Conservation (phyloP, 2,888 invertebrate genomes). For the Omphaloscelis lunosa region DNA sequence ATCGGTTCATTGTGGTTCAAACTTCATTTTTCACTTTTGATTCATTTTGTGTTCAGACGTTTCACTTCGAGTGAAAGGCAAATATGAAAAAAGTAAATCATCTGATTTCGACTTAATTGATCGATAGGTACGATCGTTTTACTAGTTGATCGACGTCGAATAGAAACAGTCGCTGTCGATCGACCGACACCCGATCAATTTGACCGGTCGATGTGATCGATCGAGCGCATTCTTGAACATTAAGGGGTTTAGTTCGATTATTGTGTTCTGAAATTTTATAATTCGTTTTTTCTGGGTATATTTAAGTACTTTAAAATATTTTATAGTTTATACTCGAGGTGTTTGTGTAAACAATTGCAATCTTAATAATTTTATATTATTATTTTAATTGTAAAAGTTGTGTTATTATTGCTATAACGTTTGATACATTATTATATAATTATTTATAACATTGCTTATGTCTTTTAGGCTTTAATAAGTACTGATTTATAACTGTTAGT, state of each 20-base stretch:
- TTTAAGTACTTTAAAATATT: not conserved
- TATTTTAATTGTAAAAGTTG: slow-evolving; percentile 7
- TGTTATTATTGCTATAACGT: slow-evolving; percentile 34
- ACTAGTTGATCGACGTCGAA: not conserved
- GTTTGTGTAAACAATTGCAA: not conserved
- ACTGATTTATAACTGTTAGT: slow-evolving; percentile 24
- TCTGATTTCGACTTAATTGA: not conserved
- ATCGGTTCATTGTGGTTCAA: no score
- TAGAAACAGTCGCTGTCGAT: not conserved
- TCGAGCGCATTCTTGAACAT: not conserved
- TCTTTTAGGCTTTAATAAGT: slow-evolving; percentile 18
- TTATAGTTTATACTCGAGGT: not conserved
- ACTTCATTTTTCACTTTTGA: not conserved
- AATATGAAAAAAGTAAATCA: not conserved
- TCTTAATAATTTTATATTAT: slow-evolving; percentile 6
- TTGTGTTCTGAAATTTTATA: slow-evolving; percentile 3
- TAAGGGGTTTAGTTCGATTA: not conserved
- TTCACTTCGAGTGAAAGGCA: not conserved
- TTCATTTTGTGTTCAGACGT: not conserved
- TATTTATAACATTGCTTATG: slow-evolving; percentile 36
- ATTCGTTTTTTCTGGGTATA: not conserved
- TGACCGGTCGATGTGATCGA: not conserved
- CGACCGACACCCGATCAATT: not conserved
- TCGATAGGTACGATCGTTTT: not conserved
- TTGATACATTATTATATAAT: slow-evolving; percentile 32